Conservation (phyloP, 2,888 invertebrate species). For the Limenitis camilla region DNA sequence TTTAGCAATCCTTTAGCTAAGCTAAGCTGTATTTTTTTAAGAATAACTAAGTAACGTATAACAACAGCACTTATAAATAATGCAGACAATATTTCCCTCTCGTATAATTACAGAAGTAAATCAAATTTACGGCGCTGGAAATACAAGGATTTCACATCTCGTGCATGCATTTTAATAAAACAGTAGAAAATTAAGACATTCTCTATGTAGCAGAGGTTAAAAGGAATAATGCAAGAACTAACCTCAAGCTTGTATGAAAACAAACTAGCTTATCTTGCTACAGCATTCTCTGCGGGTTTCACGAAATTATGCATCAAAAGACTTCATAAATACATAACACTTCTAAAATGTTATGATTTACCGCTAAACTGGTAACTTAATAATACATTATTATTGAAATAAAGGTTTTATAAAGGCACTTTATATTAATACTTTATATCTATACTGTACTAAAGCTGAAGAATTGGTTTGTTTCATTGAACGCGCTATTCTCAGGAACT, state of each 20-base stretch:
- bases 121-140: constrained; percentile 7
- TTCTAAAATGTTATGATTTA: too few relatives aligned
- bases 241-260: neutral
- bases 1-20: neutral
- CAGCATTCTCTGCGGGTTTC: neutral
- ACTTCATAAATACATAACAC: neutral
- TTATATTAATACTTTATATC: too few relatives aligned
- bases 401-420: too few relatives aligned
- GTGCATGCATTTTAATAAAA: constrained; percentile 8
- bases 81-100: neutral
- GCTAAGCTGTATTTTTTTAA: neutral
- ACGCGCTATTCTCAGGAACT: too few relatives aligned
- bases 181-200: constrained; percentile 7
- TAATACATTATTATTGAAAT: too few relatives aligned
- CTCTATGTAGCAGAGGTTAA: constrained; percentile 6
- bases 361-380: too few relatives aligned
- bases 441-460: too few relatives aligned
- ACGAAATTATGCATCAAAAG: neutral
- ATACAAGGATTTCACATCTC: constrained; percentile 6
- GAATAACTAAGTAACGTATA: too few relatives aligned
- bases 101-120: constrained; percentile 2
- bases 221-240: constrained; percentile 5
- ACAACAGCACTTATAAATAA: too few relatives aligned
- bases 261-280: neutral
- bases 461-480: too few relatives aligned